These are phyloP conservation scores for Platynereis dumerilii DNA, from an alignment of 2,888 invertebrate species.

Conservation along the genomic window DNA sequence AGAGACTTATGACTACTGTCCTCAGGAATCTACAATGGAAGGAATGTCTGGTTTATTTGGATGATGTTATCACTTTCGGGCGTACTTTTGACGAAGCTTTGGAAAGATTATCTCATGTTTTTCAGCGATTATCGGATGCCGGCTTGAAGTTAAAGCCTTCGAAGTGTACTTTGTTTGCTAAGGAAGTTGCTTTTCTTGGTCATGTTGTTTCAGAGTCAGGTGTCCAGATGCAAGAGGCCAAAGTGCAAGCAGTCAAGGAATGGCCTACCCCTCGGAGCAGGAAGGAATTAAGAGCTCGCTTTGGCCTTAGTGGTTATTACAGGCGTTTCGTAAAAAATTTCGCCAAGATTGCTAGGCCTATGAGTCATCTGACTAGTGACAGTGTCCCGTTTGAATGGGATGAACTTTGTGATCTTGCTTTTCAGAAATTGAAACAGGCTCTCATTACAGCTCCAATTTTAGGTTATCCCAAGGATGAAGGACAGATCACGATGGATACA, in stretches of 20 bases:
- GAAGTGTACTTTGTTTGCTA: not conserved
- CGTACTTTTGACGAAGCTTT: no score
- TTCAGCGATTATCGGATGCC: not conserved
- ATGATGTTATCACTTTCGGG: not conserved
- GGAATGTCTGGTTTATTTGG: not conserved
- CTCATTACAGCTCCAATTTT: not conserved
- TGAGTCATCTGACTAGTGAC: not conserved
- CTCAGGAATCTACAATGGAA: not conserved
- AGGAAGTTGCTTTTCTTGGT: not conserved
- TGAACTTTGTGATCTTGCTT: not conserved
- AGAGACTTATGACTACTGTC: not conserved
- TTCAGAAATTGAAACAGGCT: not conserved
- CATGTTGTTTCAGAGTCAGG: conserved; percentile 2
- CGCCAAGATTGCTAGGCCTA: not conserved
- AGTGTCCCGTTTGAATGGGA: not conserved
- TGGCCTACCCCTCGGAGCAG: not conserved
- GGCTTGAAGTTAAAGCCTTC: not conserved
- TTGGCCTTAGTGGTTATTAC: conserved; percentile 9
- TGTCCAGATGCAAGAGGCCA: not conserved
- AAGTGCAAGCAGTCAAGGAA: not conserved
- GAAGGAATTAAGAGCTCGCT: not conserved
- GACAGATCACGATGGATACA: not conserved
- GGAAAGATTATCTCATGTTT: no score
- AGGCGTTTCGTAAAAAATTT: not conserved
- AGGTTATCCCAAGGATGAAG: conserved; percentile 7